Evolutionary conservation across 1,140 invertebrate genomes (phyloP).

Genomic region (Drosophila littoralis): DNA sequence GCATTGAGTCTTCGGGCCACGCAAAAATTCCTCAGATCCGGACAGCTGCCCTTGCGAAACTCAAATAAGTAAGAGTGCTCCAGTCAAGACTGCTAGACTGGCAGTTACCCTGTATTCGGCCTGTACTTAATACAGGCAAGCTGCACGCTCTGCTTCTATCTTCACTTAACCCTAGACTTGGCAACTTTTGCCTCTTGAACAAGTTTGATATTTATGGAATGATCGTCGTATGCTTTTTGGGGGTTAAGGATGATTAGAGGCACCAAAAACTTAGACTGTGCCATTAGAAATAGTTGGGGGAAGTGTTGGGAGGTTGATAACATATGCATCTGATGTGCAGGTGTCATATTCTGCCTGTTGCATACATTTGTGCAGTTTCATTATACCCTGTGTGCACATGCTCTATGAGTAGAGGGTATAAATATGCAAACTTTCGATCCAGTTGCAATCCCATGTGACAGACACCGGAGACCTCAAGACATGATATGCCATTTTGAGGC

Average conservation of each 20-base stretch:
- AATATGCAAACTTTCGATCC: constrained; percentile 69
- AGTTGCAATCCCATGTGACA: constrained; percentile 62
- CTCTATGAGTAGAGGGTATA: constrained; percentile 5
- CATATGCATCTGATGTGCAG: no score
- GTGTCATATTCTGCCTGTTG: no score
- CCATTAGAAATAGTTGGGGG: no score
- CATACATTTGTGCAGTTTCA: constrained; percentile 12
- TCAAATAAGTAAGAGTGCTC: constrained; percentile 23
- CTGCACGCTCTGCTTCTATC: no score
- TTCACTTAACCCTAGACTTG: no score
- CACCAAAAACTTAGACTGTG: no score
- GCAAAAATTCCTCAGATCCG: constrained; percentile 37
- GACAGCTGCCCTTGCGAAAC: constrained; percentile 28
- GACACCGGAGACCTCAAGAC: constrained; percentile 40
- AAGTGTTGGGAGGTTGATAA: no score
- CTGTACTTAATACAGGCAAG: no score
- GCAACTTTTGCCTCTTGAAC: no score
- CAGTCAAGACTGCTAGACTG: neutral
- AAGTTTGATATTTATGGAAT: no score
- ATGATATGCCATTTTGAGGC: constrained; percentile 69
- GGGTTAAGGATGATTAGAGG: no score
- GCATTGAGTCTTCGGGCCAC: constrained; percentile 19
- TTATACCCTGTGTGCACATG: neutral
- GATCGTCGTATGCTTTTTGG: no score
- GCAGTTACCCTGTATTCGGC: neutral